Conservation (phyloP, 2,797 vertebrate species). For the Myotis pilosus region DNA sequence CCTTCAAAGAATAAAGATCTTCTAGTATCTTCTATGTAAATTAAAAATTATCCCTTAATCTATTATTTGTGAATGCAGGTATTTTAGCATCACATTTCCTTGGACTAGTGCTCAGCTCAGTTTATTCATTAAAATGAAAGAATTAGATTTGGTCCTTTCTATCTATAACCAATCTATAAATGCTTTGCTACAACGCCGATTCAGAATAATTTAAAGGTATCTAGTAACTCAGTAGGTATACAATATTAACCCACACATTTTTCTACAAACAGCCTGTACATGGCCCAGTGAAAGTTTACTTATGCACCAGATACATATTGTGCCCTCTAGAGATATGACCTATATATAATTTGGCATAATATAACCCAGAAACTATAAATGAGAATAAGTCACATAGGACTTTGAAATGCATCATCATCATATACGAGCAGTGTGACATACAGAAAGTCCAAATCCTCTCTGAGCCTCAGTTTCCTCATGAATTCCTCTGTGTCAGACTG, state of each 20-base stretch:
- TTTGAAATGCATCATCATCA: neutral
- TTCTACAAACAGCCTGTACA: neutral
- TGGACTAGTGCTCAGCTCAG: neutral
- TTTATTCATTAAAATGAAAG: constrained; percentile 10
- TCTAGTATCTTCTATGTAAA: neutral
- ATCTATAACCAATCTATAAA: neutral
- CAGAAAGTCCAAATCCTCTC: neutral
- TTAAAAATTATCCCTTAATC: neutral
- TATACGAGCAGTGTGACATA: neutral
- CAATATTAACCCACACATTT: neutral
- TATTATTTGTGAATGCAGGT: neutral
- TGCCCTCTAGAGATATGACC: neutral
- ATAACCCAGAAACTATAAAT: constrained; percentile 24
- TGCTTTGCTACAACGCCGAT: neutral
- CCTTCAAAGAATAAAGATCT: constrained; percentile 7
- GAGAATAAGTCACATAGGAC: neutral
- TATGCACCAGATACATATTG: neutral
- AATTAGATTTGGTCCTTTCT: neutral
- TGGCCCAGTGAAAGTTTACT: neutral
- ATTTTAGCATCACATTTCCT: constrained; percentile 27
- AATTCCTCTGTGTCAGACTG: neutral
- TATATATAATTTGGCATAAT: neutral
- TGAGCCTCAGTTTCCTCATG: neutral
- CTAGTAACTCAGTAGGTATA: neutral
- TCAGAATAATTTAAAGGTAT: neutral